Percentiles rank a stretch among this genome's conserved stretches.
Conservation (phyloP, 2,797 vertebrate species). For the Chaenodraco wilsoni region DNA sequence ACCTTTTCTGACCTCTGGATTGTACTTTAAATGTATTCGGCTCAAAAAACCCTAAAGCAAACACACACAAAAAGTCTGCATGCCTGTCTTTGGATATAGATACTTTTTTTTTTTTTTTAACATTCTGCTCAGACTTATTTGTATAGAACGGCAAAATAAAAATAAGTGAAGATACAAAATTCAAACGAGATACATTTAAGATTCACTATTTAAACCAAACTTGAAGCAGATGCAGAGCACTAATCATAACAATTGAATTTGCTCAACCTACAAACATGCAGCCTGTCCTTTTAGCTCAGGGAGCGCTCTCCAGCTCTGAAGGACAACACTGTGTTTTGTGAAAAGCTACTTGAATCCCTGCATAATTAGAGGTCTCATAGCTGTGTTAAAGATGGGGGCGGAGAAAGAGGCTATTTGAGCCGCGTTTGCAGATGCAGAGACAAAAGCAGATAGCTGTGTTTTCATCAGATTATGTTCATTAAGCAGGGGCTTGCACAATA, state of each 20-base stretch:
- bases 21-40: slow-evolving; percentile 9
- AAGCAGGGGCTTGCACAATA: slow-evolving; percentile 67
- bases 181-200: slow-evolving; percentile 7
- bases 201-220: slow-evolving; percentile 57
- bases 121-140: not conserved
- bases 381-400: slow-evolving; percentile 87
- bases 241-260: slow-evolving; percentile 92
- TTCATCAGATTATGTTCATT: slow-evolving; percentile 95
- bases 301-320: slow-evolving; percentile 90
- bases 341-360: slow-evolving; percentile 92
- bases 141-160: not conserved
- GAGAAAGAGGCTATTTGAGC: slow-evolving; percentile 74
- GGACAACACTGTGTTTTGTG: slow-evolving; percentile 93
- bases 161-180: not conserved
- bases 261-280: slow-evolving; percentile 90
- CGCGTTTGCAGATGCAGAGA: slow-evolving; percentile 91
- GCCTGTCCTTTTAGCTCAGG: slow-evolving; percentile 91
- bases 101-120: not conserved
- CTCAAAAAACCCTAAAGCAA: slow-evolving; percentile 10
- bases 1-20: not conserved
- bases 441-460: slow-evolving; percentile 94
- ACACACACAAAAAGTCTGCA: not conserved
- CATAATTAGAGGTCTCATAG: slow-evolving; percentile 95
- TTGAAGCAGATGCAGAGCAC: slow-evolving; percentile 88
- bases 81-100: not conserved